Base-by-base conservation (phyloP, 2,888 invertebrate genomes). In the Nemotelus pantherinus region DNA sequence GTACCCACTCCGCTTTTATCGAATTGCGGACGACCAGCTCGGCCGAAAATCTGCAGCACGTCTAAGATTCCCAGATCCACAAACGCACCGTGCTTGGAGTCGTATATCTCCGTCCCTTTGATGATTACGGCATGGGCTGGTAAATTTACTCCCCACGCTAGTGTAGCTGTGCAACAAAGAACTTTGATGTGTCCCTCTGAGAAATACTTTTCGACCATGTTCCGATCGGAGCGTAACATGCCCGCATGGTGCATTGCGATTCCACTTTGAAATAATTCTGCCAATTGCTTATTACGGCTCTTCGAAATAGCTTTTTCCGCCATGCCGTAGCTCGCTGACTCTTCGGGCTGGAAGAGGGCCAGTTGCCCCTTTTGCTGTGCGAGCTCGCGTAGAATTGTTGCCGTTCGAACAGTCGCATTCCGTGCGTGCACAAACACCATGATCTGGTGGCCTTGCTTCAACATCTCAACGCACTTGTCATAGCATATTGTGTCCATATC, bases 141-240 rank as follows among this genome's bases (percentile, higher is more conserved):
- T 81, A 99, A 89, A 88, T 99, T 99, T 3, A 99, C 99, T 82
- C 99, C 99, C 99, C 99, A 99, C 45, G 99, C 99, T 48, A 99
- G 89, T 0, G 99, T 99, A 0, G 99, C 95, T 0, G 99, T 99
- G 85, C 99, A 99, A 6, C 97, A 95, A 2, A 99, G 88, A 0
- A 95, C 96, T 85, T 93, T 95, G 79, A 97, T 92, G 80, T 93
- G 90, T 0, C 98, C 98, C 77, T 94, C 94, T 0, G 93, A 88
- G 85, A 99, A 99, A 83, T 94, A 93, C 85, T 94, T 94, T 86
- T 99, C 99, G 0, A 96, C 94, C 87, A 95, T 88, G 83, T 92
- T 91, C 81, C 97, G 91, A 88, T 99, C 99, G 77, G 92, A 90
- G 78, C 98, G 90, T 76, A 96, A 85, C 92, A 98, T 94, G 4